A percentile compares a stretch with the other conserved stretches of the same genome.
Evolutionary conservation across 1,140 invertebrate genomes (phyloP).

Genomic region (Caenorhabditis remanei): DNA sequence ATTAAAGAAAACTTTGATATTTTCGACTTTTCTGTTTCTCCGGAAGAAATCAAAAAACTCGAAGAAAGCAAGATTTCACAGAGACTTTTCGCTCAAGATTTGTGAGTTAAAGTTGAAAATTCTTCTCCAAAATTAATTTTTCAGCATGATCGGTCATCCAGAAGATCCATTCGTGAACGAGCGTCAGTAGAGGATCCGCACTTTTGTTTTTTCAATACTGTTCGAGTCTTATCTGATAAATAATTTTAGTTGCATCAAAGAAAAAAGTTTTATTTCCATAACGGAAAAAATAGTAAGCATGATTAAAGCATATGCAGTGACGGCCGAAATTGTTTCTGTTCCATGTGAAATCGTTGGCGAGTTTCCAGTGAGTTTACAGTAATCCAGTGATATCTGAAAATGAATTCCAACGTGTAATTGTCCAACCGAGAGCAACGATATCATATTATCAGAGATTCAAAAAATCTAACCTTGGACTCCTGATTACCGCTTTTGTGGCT

Average conservation of each 20-base stretch:
- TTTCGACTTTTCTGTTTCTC: constrained; percentile 70
- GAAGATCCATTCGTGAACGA: not conserved
- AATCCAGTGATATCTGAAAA: constrained; percentile 66
- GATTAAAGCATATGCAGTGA: constrained; percentile 66
- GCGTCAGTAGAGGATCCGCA: not conserved
- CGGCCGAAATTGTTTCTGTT: constrained; percentile 58
- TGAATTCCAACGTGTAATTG: not conserved
- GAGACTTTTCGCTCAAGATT: constrained; percentile 41
- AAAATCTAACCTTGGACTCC: constrained; percentile 53
- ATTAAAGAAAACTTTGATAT: constrained; percentile 78
- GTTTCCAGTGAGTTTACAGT: constrained; percentile 22
- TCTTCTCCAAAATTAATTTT: not conserved
- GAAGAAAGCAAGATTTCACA: not conserved
- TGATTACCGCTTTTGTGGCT: constrained; percentile 66
- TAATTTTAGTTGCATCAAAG: no score
- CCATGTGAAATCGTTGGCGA: constrained; percentile 53
- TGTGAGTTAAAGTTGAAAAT: constrained; percentile 14
- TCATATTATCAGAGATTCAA: not conserved
- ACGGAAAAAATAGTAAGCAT: not conserved
- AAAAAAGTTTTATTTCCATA: no score
- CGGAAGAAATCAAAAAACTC: constrained; percentile 61
- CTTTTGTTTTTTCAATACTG: no score
- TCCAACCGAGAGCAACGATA: no score
- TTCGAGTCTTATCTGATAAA: no score
- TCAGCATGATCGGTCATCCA: constrained; percentile 8